Base-by-base conservation (phyloP, 2,797 vertebrate species). In the Galaxias olidus region DNA sequence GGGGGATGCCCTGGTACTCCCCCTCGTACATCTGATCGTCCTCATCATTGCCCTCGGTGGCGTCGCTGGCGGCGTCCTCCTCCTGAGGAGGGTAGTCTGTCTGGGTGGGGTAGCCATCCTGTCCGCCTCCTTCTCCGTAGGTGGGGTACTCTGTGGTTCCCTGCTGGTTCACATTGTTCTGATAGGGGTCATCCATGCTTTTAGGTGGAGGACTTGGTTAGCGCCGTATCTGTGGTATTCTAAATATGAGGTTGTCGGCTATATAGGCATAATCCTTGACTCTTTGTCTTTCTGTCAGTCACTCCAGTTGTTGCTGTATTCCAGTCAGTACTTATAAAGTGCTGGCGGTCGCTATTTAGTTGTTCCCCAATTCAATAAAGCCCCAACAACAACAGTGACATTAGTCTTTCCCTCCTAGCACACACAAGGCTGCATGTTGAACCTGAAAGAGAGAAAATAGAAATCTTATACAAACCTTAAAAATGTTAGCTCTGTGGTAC, bases 1-100 rank as follows among this genome's bases (percentile, higher is more conserved):
- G 97, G 1, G 97, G 96, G 76, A 98, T 89, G 18, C 96, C 97
- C 89, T 98, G 97, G 88, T 99, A 99, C 78, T 99, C 97, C 7
- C 97, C 97, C 81, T 98, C 96, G 0, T 99, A 99, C 90, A 98
- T 96, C 74, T 96, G 95, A 1, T 97, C 94, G 0, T 96, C 95
- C 15, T 98, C 96, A 15, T 99, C 97, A 0, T 97, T 94, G 4
- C 97, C 97, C 84, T 98, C 97, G 0, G 97, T 99, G 61, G 82
- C 96, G 40, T 98, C 97, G 0, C 97, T 99, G 64, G 93, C 93
- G 0, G 94, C 97, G 4, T 98, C 97, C 69, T 99, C 96, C 0
- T 98, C 96, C 41, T 92, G 93, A 1, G 84, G 76, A 0, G 91
- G 92, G 75, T 94, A 94, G 8, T 94, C 89, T 0, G 90, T 77